Base-by-base conservation (phyloP, 1,140 invertebrate species). In the Ephestia elutella region DNA sequence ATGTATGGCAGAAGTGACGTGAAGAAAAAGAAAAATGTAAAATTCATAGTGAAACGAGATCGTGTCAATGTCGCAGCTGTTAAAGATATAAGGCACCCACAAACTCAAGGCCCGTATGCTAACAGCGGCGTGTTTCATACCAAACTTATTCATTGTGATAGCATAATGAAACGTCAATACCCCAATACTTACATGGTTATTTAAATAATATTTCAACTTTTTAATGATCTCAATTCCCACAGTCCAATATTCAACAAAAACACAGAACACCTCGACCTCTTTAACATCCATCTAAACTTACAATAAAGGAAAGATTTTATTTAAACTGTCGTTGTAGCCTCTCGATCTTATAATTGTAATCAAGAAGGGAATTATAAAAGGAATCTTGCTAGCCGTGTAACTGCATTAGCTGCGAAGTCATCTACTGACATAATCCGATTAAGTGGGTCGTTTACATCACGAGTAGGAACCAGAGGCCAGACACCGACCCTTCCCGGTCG, bases 1-100 rank as follows among this genome's bases (percentile, higher is more conserved):
- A 73, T 80, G 57, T 66, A 68, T 15, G 10, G 38, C 0, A 66
- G 44, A 32, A 9, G 20, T n/a, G 0, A 25, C n/a, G n/a, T 15
- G 3, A 44, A 44, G 38, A 44, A n/a, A n/a, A n/a, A 44, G n/a
- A 44, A 44, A 2, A 44, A 44, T 15, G 38, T 44, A 10, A 44
- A 44, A 44, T 2, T 44, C 2, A 44, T 44, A 15, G 2, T 44
- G 13, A 44, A 32, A 10, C 30, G 38, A 3, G 7, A 44, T 3
- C 38, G 38, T 17, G 38, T 44, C 5, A 44, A 44, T 44, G 38
- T 4, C 15, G 7, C 2, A 2, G 13, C 38, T 3, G 10, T 15
- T 17, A n/a, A 44, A 15, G 38, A 15, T 15, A 15, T 44, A 17
- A 44, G 15, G 4, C 1, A n/a, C 2, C 15, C n/a, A 15, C 21